Conservation (phyloP, 2,888 invertebrate species). For the Dasypolia templi region DNA sequence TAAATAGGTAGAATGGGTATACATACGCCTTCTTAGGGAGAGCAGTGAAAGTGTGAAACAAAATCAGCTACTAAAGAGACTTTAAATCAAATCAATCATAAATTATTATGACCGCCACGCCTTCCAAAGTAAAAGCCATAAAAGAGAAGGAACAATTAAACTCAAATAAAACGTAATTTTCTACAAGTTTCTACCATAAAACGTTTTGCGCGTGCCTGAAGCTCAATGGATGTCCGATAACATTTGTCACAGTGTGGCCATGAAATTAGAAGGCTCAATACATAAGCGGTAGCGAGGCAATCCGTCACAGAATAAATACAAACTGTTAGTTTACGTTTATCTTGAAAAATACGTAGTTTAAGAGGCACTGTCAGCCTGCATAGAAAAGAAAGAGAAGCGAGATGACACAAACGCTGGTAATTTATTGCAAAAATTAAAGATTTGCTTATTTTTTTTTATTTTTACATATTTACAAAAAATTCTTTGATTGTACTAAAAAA, state of each 20-base stretch:
- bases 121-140: conserved; percentile 14
- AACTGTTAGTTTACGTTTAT: not conserved
- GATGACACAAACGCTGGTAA: too few relatives aligned
- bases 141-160: conserved; percentile 34
- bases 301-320: not conserved
- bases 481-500: too few relatives aligned
- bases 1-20: too few relatives aligned
- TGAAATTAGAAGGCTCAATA: conserved; percentile 1
- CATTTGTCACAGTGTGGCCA: conserved; percentile 51
- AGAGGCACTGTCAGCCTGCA: too few relatives aligned
- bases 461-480: too few relatives aligned
- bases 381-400: too few relatives aligned
- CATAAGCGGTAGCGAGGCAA: conserved; percentile 11
- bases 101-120: not conserved
- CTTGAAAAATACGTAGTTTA: not conserved
- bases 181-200: conserved; percentile 46
- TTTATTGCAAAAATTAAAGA: too few relatives aligned
- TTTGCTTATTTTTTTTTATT: too few relatives aligned
- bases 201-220: conserved; percentile 41
- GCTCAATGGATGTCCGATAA: conserved; percentile 43
- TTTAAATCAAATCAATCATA: not conserved
- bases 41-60: not conserved
- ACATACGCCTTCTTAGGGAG: not conserved
- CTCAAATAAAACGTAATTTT: conserved; percentile 29
- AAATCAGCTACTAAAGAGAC: not conserved